Base-by-base conservation (phyloP, 2,888 invertebrate species). In the Leucania comma region DNA sequence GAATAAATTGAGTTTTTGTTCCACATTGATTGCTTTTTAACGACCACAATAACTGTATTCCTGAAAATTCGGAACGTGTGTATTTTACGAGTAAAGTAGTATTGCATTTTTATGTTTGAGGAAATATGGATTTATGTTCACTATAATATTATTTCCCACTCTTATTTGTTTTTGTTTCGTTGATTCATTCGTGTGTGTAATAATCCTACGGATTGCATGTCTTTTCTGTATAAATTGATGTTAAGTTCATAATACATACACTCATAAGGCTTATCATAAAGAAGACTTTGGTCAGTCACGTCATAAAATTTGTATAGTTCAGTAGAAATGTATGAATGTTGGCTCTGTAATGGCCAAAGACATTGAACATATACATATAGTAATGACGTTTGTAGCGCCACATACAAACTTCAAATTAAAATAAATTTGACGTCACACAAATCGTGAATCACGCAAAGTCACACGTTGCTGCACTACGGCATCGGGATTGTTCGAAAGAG, bases 11-110 rank as follows among this genome's bases (percentile, higher is more conserved):
- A 51, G 51, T 57, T 76, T 76, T 70, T 63, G 51, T 70, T 70
- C 51, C 29, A 42, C n/a, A 81, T 67, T 76, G 77, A 67, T 70
- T 64, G 59, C 70, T 66, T 63, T 78, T 63, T 81, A 78, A 78
- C 59, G 65, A 69, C 65, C 56, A 54, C 42, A 29, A 32, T 63
- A 62, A 78, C 42, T 50, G 46, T 75, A 50, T 75, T 66, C 4
- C n/a, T 50, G 38, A 63, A 63, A 56, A 66, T 60, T 59, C 32
- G 10, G 17, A 29, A 63, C 48, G 32, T 42, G 22, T 42, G 35
- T 26, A 32, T 60, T 63, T 54, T 50, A 32, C 32, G 17, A 38
- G n/a, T 38, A 38, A 17, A 20, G 35, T 10, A 53, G 26, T 26
- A 22, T 48, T 74, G 35, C 9, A 50, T 56, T 38, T n/a, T 56